Conservation (phyloP, 2,797 vertebrate genomes). For the Sebastes vulpes region DNA sequence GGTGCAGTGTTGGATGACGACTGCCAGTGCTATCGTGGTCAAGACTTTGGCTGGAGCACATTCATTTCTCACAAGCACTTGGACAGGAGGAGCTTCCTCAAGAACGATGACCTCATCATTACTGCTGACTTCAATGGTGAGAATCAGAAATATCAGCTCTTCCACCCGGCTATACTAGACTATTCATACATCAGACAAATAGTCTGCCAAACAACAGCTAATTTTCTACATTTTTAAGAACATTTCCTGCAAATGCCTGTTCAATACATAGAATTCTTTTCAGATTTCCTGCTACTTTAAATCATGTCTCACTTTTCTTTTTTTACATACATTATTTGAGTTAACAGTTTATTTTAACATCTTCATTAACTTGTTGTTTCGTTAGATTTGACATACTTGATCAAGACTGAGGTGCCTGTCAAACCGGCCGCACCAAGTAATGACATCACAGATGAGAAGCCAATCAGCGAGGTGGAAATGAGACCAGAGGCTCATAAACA, state of each 20-base stretch:
- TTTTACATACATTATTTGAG: not conserved
- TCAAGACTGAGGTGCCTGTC: constrained; percentile 86
- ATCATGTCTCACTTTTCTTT: not conserved
- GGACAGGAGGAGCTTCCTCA: constrained; percentile 87
- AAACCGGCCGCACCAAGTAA: not conserved
- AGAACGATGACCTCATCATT: constrained; percentile 90
- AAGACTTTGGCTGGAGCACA: constrained; percentile 79
- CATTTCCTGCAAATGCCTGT: not conserved
- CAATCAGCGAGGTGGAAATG: constrained; percentile 25
- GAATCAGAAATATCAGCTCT: not conserved
- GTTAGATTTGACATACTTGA: constrained; percentile 89
- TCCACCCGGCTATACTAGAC: not conserved
- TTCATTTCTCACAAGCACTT: constrained; percentile 89
- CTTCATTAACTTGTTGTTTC: not conserved
- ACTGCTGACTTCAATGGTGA: constrained; percentile 90
- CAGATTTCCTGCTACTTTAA: not conserved
- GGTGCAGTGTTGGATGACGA: constrained; percentile 70
- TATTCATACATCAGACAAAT: not conserved
- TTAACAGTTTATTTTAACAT: not conserved
- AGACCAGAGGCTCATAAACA: constrained; percentile 44
- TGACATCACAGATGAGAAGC: constrained; percentile 41
- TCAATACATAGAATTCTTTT: not conserved
- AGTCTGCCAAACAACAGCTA: not conserved
- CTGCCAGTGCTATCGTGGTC: constrained; percentile 79
- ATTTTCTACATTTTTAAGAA: not conserved